Conservation (phyloP, 2,113 vertebrate genomes). For the Scomber scombrus region DNA sequence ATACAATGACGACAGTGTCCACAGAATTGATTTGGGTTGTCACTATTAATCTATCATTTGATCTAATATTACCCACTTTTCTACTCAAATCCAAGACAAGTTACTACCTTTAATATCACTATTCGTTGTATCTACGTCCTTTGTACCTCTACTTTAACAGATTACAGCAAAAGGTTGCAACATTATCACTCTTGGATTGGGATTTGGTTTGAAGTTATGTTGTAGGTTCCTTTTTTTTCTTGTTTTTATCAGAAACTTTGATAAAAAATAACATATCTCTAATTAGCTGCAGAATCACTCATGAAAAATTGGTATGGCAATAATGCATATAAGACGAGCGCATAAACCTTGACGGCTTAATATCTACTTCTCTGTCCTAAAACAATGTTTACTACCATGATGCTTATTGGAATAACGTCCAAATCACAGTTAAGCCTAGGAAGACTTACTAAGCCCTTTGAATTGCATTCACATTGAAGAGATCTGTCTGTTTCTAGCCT, state of each 20-base stretch:
- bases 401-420: conserved; percentile 10
- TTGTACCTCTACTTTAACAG: neutral
- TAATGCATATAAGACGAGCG: neutral
- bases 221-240: too few species aligned
- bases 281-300: conserved; percentile 23
- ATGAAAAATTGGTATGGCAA: neutral
- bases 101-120: neutral
- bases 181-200: neutral
- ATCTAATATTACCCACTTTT: too few species aligned
- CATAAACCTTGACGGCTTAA: neutral
- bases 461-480: conserved; percentile 3
- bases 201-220: too few species aligned
- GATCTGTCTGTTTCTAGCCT: conserved; percentile 36
- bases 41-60: neutral
- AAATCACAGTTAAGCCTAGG: conserved; percentile 30
- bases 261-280: neutral
- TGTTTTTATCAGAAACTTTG: too few species aligned
- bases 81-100: neutral
- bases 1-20: too few species aligned
- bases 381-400: conserved; percentile 31
- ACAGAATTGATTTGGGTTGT: neutral
- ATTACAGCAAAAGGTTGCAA: neutral
- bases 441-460: conserved; percentile 18
- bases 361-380: conserved; percentile 4
- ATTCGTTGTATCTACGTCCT: neutral